Conservation (phyloP, 2,797 vertebrate genomes). For the Pipistrellus pygmaeus region DNA sequence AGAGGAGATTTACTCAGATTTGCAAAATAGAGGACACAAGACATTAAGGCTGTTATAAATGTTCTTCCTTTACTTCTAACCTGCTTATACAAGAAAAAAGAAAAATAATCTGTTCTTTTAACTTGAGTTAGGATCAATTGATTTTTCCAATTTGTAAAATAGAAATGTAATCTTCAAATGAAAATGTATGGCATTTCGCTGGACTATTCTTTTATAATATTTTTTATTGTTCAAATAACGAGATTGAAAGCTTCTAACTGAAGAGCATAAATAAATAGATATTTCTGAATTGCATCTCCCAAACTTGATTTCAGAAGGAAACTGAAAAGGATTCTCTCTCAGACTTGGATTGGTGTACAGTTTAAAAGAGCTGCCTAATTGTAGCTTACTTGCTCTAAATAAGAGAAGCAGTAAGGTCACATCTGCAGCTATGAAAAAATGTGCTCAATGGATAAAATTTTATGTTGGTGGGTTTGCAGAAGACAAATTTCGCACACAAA, state of each 20-base stretch:
- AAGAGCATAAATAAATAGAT: slow-evolving; percentile 62
- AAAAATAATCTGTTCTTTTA: slow-evolving; percentile 47
- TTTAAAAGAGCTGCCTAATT: slow-evolving; percentile 63
- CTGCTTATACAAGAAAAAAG: slow-evolving; percentile 34
- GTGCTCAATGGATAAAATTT: slow-evolving; percentile 63
- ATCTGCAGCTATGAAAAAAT: slow-evolving; percentile 73
- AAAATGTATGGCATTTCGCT: slow-evolving; percentile 59
- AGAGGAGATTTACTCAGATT: slow-evolving; percentile 73
- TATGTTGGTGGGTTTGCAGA: slow-evolving; percentile 70
- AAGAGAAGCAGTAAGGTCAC: slow-evolving; percentile 65
- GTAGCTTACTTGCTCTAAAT: slow-evolving; percentile 66
- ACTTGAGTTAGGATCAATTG: slow-evolving; percentile 39
- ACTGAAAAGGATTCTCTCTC: slow-evolving; percentile 49
- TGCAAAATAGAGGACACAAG: slow-evolving; percentile 60
- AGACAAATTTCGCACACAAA: slow-evolving; percentile 68
- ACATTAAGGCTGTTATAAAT: slow-evolving; percentile 61
- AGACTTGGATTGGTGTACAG: slow-evolving; percentile 41
- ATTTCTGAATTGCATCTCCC: slow-evolving; percentile 53
- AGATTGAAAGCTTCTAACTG: slow-evolving; percentile 69
- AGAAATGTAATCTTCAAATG: slow-evolving; percentile 63
- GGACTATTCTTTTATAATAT: slow-evolving; percentile 35
- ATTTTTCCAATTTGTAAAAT: slow-evolving; percentile 65
- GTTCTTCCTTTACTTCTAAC: slow-evolving; percentile 23
- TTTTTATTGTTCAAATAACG: slow-evolving; percentile 59
- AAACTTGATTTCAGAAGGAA: slow-evolving; percentile 57